Percentiles rank a stretch among this genome's conserved stretches.
phyloP scores from a whole-genome alignment of 1,140 invertebrate species.

The Drosophila lacertosa region DNA sequence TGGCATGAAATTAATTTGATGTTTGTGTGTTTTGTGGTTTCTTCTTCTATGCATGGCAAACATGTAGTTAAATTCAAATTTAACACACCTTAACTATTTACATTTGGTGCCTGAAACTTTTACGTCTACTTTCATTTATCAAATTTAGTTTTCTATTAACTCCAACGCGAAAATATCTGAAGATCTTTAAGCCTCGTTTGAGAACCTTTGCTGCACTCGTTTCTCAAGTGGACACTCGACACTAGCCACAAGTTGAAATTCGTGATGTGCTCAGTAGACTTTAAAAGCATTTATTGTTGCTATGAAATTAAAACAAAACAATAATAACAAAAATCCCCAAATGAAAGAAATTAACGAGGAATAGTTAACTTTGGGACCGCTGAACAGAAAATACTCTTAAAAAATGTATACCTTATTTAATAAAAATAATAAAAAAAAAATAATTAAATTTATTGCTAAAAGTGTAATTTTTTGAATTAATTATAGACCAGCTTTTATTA shows the following conservation, averaged over 20 bases:
- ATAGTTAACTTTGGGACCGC: not conserved
- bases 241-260: slow-evolving; percentile 28
- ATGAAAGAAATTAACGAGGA: not conserved
- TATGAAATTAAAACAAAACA: slow-evolving; percentile 4
- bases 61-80: not conserved
- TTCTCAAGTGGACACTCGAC: slow-evolving; percentile 31
- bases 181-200: slow-evolving; percentile 5
- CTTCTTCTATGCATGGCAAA: not conserved
- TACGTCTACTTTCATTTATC: not conserved
- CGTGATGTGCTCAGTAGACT: slow-evolving; percentile 25
- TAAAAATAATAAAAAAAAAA: no score
- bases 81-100: not conserved
- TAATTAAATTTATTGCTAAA: no score
- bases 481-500: no score
- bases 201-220: slow-evolving; percentile 30
- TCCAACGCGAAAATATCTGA: not conserved
- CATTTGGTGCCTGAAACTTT: no score
- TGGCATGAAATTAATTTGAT: slow-evolving; percentile 41
- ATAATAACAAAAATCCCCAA: not conserved
- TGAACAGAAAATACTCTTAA: not conserved
- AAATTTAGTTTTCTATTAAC: not conserved
- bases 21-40: slow-evolving; percentile 6
- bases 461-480: no score
- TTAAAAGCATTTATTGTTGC: slow-evolving; percentile 8
- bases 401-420: no score